phyloP scores from a whole-genome alignment of 2,888 invertebrate species.

The Orgyia antiqua region DNA sequence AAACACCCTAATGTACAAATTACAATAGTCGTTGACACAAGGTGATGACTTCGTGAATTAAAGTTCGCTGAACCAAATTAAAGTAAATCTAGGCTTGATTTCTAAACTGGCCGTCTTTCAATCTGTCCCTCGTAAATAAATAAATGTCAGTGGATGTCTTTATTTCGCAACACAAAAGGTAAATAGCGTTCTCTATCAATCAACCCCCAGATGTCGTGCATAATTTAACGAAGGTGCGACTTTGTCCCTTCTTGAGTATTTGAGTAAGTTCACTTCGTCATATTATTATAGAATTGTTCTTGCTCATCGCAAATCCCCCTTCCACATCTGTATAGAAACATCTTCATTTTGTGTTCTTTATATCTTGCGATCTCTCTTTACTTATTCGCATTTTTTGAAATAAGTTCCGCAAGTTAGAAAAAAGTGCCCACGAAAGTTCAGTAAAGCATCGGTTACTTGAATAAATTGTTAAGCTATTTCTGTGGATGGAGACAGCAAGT shows the following conservation, averaged over 20 bases:
- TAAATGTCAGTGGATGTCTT: constrained; percentile 20
- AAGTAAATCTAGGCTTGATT: constrained; percentile 8
- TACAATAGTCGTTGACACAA: constrained; percentile 5
- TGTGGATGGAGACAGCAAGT: no score
- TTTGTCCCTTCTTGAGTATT: constrained; percentile 7
- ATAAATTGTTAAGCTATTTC: no score
- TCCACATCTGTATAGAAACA: no score
- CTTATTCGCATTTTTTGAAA: no score
- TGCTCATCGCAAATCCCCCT: constrained; percentile 21
- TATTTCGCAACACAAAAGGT: constrained; percentile 24
- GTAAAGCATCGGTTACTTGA: no score
- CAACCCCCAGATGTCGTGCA: constrained; percentile 19
- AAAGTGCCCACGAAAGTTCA: no score
- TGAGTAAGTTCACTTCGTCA: constrained; percentile 11
- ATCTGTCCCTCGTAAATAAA: constrained; percentile 21
- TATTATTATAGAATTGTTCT: constrained; percentile 25
- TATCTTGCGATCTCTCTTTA: no score
- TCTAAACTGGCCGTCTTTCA: constrained; percentile 12
- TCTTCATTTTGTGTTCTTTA: no score
- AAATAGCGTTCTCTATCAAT: constrained; percentile 28
- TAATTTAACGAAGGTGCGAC: constrained; percentile 23
- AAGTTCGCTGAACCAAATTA: constrained; percentile 5
- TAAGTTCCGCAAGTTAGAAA: no score
- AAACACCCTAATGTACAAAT: constrained; percentile 9
- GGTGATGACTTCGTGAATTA: no score